Percentiles rank a stretch among this genome's conserved stretches.
These are phyloP conservation scores for Oryzias sinensis DNA, from an alignment of 2,797 vertebrate genomes.

Conservation along the genomic window DNA sequence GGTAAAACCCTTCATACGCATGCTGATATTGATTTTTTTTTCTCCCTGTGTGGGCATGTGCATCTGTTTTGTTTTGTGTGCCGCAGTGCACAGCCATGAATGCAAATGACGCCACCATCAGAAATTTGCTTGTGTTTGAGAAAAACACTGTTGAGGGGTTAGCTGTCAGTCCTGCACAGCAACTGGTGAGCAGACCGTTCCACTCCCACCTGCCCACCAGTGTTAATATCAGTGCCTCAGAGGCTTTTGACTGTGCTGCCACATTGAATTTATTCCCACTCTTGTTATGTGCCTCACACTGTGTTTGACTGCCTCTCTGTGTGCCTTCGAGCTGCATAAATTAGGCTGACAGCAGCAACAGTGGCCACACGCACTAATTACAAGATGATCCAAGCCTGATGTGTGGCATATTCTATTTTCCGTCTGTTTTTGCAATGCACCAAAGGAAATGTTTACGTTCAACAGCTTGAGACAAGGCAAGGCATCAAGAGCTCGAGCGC, in stretches of 20 bases:
- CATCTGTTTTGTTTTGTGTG: conserved; percentile 16
- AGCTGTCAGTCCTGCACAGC: conserved; percentile 46
- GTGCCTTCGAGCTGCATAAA: conserved; percentile 19
- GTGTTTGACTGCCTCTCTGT: conserved; percentile 13
- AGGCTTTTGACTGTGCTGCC: conserved; percentile 61
- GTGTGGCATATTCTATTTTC: conserved; percentile 3
- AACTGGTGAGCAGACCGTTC: conserved; percentile 59
- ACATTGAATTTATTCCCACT: conserved; percentile 52
- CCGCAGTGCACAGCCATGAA: conserved; percentile 3
- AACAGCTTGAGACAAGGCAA: background rate
- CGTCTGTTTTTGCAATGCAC: conserved; percentile 7
- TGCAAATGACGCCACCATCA: conserved; percentile 2
- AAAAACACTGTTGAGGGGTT: conserved; percentile 21
- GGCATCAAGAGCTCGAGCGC: background rate
- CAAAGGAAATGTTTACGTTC: background rate
- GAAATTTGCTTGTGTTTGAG: conserved; percentile 9
- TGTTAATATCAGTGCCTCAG: conserved; percentile 55
- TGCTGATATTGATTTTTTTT: conserved; percentile 5
- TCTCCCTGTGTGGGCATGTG: conserved; percentile 4
- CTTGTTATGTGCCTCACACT: conserved; percentile 18
- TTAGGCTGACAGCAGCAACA: conserved; percentile 5
- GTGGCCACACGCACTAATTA: conserved; percentile 13
- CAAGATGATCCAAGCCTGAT: conserved; percentile 1
- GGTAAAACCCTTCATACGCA: conserved; percentile 10
- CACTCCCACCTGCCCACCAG: conserved; percentile 59